phyloP scores from a whole-genome alignment of 2,113 vertebrate genomes.

The Charina bottae region DNA sequence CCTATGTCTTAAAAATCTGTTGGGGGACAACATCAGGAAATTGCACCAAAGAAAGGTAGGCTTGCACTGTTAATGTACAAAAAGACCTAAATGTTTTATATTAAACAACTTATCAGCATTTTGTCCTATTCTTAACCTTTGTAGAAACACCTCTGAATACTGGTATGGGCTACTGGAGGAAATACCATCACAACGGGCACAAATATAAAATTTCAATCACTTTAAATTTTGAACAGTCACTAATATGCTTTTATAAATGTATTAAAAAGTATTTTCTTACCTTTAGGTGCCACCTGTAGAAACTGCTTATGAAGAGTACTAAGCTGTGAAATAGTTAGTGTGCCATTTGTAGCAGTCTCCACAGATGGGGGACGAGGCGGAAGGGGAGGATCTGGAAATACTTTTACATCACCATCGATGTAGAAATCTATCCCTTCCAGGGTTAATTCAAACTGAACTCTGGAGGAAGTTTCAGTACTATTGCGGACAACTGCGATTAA shows the following conservation, averaged over 20 bases:
- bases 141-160: background rate
- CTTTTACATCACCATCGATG: slow-evolving; percentile 75
- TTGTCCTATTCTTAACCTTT: background rate
- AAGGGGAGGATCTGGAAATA: slow-evolving; percentile 71
- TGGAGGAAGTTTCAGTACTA: slow-evolving; percentile 81
- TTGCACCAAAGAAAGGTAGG: background rate
- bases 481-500: slow-evolving; percentile 78
- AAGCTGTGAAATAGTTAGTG: slow-evolving; percentile 82
- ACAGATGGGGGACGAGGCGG: slow-evolving; percentile 58
- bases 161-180: too few relatives aligned
- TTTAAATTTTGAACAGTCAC: background rate
- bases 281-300: slow-evolving; percentile 80
- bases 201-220: background rate
- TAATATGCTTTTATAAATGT: background rate
- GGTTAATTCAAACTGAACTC: slow-evolving; percentile 80
- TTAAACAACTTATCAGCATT: background rate
- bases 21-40: background rate
- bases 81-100: background rate
- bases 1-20: background rate
- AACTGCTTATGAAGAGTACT: slow-evolving; percentile 78
- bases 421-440: slow-evolving; percentile 83
- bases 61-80: background rate
- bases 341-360: slow-evolving; percentile 71
- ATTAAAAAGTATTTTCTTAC: slow-evolving; percentile 64
- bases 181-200: background rate